Evolutionary conservation across 1,140 invertebrate species (phyloP), one percentile per base, ranked within the genome.

Genomic region (Anthonomus grandis): DNA sequence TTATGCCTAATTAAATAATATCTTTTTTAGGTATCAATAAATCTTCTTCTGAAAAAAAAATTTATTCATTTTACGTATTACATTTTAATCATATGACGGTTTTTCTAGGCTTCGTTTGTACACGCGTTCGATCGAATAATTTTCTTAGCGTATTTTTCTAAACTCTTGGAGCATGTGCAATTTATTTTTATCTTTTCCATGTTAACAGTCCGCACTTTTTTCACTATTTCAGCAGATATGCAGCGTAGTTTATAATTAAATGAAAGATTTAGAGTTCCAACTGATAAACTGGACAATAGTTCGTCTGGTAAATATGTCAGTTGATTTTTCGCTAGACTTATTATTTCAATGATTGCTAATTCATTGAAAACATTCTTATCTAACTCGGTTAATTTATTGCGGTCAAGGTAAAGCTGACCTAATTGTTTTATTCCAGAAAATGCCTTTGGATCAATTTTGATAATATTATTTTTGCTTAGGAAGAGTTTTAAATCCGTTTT

Each of bases 401-500:
- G 62, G 22, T 65, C 64, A 15, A 73, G 46, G 41, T 57, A 68
- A 9, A 73, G 37, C 34, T 65, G 48, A 10, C 62, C 59, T 10
- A 70, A 48, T 31, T 58, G 19, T 12, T 57, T 41, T 18, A 71
- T 13, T 2, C 57, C 65, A 13, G 52, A 22, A 15, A 73, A 67
- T 3, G 67, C 64, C 2, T 64, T 25, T 1, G 54, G 46, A 27
- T 66, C 24, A 12, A 73, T 65, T 0, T 34, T 22, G 4, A 53
- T 31, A n/a, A 73, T 69, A 23, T 60, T 39, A 45, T 73, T 73
- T 42, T 65, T 67, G 39, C 63, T 66, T 9, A 73, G 56, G 45
- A 51, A 69, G 37, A 73, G 66, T 21, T 63, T 68, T 0, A 64
- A 62, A 0, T 55, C 57, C 2, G 31, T 6, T 3, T 57, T 19